Evolutionary conservation across 2,113 vertebrate species (phyloP).

Genomic region (Vulpes vulpes): DNA sequence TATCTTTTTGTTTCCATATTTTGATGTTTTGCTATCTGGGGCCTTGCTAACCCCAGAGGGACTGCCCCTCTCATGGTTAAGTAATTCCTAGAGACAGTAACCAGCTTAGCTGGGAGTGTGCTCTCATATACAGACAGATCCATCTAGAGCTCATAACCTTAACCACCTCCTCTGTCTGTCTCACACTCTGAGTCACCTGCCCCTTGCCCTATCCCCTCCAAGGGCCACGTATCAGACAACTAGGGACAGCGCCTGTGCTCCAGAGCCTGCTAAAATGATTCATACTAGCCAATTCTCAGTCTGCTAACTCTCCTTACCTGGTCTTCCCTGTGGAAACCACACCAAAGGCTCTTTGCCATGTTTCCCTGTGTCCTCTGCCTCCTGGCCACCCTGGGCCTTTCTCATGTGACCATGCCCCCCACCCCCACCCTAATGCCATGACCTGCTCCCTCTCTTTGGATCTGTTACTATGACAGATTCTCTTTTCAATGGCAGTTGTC

Average conservation of each 20-base stretch:
- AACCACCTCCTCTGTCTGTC: not conserved
- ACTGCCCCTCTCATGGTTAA: not conserved
- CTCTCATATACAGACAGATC: fast-evolving
- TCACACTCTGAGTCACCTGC: not conserved
- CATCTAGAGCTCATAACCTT: fast-evolving
- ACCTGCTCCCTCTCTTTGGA: not conserved
- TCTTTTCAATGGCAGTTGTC: not conserved
- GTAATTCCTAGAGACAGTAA: not conserved
- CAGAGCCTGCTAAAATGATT: no score
- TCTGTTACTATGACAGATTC: not conserved
- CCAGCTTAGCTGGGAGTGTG: not conserved
- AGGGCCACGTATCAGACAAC: not conserved
- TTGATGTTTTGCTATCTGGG: not conserved
- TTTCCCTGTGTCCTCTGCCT: not conserved
- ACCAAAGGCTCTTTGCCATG: not conserved
- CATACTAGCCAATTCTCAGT: not conserved
- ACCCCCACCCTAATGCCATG: no score
- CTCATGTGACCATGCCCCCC: fast-evolving
- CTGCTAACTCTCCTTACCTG: not conserved
- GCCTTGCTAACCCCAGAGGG: not conserved
- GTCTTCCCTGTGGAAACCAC: not conserved
- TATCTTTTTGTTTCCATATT: not conserved
- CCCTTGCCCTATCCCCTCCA: not conserved
- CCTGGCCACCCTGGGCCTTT: fast-evolving
- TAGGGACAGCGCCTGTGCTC: fast-evolving